Base-by-base conservation (phyloP, 2,797 vertebrate species). In the Chiloscyllium punctatum region DNA sequence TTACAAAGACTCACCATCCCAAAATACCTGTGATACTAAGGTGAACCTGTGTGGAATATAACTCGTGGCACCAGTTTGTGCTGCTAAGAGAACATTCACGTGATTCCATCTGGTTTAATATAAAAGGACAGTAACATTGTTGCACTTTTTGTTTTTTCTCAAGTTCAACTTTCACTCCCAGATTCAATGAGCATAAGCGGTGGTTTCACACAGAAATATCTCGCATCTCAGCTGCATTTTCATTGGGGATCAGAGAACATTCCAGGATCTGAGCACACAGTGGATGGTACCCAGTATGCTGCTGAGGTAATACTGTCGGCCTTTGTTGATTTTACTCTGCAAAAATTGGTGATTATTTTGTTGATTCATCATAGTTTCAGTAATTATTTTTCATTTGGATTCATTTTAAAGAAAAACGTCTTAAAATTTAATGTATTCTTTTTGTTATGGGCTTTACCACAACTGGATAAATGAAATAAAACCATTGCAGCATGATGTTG, bases 201-300 rank as follows among this genome's bases (percentile, higher is more conserved):
- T 0, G 97, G 97, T 95, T 97, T 97, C 4, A 96, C 97, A 1
- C 96, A 96, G 95, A 97, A 97, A n/a, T 98, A 98, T 96, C 95
- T 95, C 7, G 98, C 98, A 0, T 96, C 96, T 27, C 98, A 99
- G 96, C 96, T 98, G 90, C 98, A 98, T 94, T 97, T 99, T 96
- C 98, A 98, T 96, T 98, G 98, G 98, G 98, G 98, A 0, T 97
- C 97, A 0, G 72, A 2, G 0, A 82, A 23, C 0, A 96, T 95
- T 69, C 97, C 97, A 0, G 98, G 98, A 69, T 98, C 98, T 0
- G 98, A 99, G 96, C 98, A 98, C 97, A 98, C 97, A 0, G 3
- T 98, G 8, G 96, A 98, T 0, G 96, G 97, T 6, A 96, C 72
- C 42, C 98, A 96, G 95, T 99, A 98, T 88, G 97, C 97, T 2